Base-by-base conservation (phyloP, 1,140 invertebrate genomes). In the Platyscapa corneri region DNA sequence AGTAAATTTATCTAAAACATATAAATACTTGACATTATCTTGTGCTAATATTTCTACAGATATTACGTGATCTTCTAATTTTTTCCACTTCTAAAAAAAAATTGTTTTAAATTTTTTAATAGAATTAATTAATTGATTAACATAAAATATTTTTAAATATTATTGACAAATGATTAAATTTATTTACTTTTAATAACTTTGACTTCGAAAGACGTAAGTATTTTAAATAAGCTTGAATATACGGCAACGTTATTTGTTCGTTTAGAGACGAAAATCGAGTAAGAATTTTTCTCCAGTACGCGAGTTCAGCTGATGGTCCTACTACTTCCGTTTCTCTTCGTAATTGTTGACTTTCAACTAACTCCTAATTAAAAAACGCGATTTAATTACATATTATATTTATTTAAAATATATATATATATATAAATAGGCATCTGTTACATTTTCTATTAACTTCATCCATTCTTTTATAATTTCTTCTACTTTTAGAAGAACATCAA, bases 11-110 rank as follows among this genome's bases (percentile, higher is more conserved):
- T 98, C 97, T 86, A 98, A 93, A 67, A 96, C 96, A 88, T 97
- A 97, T 79, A 99, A 94, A 92, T 97, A 98, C 88, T 96, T 97
- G 0, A 98, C 96, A 92, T 98, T 98, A 92, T 98, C 97, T 89
- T 95, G 95, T 1, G 97, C 96, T 93, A 98, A 96, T 90, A 98
- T 97, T 87, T 96, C 95, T 84, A 95, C 95, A 83, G 96, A 95
- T 27, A 95, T 97, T 2, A 97, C 95, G 87, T 95, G 93, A 87
- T 95, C 95, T 86, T 97, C 95, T 60, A 97, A 92, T 88, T 95
- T 94, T 88, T 95, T 95, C 97, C 97, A 98, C 93, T 95, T 95
- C 96, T 96, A 88, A 64, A 53, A 12, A 83, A 60, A 76, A 20
- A 46, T 32, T 34, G 23, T 60, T 65, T 65, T 60, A 67, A 42